A percentile compares a stretch with the other conserved stretches of the same genome.
Conservation (phyloP, 2,888 invertebrate species). For the Chaetogeoica ovagalla region DNA sequence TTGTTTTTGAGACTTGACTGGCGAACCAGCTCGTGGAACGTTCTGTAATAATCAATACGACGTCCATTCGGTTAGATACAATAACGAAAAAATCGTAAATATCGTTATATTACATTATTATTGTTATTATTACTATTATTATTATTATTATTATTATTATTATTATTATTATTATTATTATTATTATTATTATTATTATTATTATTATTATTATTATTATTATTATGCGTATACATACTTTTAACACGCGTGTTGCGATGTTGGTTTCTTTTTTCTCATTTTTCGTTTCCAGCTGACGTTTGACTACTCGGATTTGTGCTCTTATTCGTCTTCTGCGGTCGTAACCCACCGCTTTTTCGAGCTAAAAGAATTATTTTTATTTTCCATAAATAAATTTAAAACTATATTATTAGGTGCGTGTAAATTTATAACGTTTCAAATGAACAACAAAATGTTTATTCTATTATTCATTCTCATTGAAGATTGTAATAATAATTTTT, state of each 20-base stretch:
- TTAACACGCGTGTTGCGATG: not conserved
- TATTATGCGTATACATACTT: not conserved
- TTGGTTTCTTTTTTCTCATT: slow-evolving; percentile 8
- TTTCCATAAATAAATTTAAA: not conserved
- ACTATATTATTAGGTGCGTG: no score
- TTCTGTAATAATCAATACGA: not conserved
- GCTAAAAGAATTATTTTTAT: slow-evolving; percentile 61
- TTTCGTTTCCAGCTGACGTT: slow-evolving; percentile 63
- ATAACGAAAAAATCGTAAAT: no score
- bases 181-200: no score
- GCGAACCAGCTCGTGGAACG: not conserved
- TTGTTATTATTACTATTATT: no score
- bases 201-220: no score
- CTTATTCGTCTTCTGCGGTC: slow-evolving; percentile 77
- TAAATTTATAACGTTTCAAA: no score
- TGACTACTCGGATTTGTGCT: slow-evolving; percentile 74
- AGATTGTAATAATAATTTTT: not conserved
- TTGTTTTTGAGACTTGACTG: slow-evolving; percentile 25
- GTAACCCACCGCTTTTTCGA: slow-evolving; percentile 76
- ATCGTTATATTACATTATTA: no score
- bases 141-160: no score
- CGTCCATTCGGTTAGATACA: no score
- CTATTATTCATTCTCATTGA: not conserved
- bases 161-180: no score
- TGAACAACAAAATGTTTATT: no score